Base-by-base conservation (phyloP, 2,113 vertebrate genomes). In the Romanogobio albipinnatus region DNA sequence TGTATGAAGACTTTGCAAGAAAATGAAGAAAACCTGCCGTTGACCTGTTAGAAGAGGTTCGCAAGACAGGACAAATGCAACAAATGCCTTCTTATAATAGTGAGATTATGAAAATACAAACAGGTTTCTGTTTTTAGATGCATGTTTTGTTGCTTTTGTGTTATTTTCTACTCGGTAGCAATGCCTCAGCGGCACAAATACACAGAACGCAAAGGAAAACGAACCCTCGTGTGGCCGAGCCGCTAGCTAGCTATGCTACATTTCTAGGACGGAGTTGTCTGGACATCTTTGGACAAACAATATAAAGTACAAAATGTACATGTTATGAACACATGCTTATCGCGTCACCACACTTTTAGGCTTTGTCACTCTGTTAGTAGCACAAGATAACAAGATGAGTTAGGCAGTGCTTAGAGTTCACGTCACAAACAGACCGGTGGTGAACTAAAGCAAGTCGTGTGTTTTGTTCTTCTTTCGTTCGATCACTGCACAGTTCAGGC, bases 261-360 rank as follows among this genome's bases (percentile, higher is more conserved):
- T 74, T 47, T 85, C 76, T 85, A 84, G 59, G 43, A 76, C 39
- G 11, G 19, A 71, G 64, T 79, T 77, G 77, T 68, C 56, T n/a
- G 39, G 80, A 70, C 51, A 43, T 68, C 68, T 74, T 86, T 70
- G 47, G 66, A 79, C 81, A 80, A 59, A 81, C 47, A 64, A 84
- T 43, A 49, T 26, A 43, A 73, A 84, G 78, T 87, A 84, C 83
- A 81, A 76, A 87, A 81, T 61, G 43, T 68, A 36, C 82, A 86
- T 68, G 43, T 68, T 76, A 76, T 84, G 83, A 76, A 36, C 53
- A 87, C 86, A 87, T 84, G 82, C 82, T 56, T 26, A 22, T 84
- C 62, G 68, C 83, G 47, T 59, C 78, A 81, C 73, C 39, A 87
- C 84, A 79, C 47, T 51, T 73, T 71, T 73, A 73, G 84, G 59